Evolutionary conservation across 2,888 invertebrate species (phyloP).

Genomic region (Ditula angustiorana): DNA sequence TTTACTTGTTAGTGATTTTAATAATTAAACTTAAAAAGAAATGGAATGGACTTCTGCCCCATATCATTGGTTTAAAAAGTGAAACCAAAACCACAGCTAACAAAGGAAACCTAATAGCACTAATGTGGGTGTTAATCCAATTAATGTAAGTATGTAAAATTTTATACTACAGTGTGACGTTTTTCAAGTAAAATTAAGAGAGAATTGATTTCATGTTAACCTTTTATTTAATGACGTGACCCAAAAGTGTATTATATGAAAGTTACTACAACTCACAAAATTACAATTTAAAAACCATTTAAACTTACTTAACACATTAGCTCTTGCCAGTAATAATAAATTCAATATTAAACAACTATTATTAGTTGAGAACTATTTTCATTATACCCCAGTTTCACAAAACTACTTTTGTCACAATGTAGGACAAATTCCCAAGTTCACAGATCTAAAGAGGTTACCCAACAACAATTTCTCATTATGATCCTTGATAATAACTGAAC

Average conservation of each 20-base stretch:
- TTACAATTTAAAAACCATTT: not conserved
- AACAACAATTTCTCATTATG: not conserved
- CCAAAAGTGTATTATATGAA: too few species aligned
- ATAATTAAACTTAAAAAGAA: too few species aligned
- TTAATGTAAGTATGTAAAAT: constrained; percentile 3
- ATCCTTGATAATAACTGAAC: not conserved
- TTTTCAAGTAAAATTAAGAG: too few species aligned
- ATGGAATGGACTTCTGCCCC: too few species aligned
- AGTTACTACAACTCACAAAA: too few species aligned
- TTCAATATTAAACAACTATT: not conserved
- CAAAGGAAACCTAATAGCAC: not conserved
- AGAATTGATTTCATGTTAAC: too few species aligned
- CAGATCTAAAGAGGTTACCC: constrained; percentile 17
- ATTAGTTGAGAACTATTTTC: not conserved
- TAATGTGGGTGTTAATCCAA: constrained; percentile 19
- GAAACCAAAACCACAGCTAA: not conserved
- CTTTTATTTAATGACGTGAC: too few species aligned
- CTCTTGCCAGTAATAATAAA: not conserved
- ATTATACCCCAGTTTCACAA: not conserved
- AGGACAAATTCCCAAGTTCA: constrained; percentile 13
- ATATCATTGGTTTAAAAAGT: not conserved
- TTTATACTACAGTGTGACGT: too few species aligned
- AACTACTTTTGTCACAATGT: constrained; percentile 4
- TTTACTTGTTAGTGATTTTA: too few species aligned
- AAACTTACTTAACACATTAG: not conserved